Evolutionary conservation across 1,140 invertebrate genomes (phyloP).

Genomic region (Caenorhabditis tropicalis): DNA sequence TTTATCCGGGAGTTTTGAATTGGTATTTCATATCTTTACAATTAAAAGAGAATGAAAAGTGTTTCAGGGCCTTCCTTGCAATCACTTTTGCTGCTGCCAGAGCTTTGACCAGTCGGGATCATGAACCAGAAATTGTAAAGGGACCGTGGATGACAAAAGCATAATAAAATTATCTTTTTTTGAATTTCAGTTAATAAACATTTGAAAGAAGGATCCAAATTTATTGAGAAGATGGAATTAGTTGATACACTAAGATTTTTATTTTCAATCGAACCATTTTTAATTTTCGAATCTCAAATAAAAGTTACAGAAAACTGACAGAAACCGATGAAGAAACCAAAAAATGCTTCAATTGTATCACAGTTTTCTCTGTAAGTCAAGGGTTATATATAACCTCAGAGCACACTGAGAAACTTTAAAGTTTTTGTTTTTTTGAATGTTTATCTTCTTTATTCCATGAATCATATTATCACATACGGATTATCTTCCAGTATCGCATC

Average conservation of each 20-base stretch:
- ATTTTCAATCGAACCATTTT: neutral
- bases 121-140: constrained; percentile 20
- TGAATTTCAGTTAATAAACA: neutral
- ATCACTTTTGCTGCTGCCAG: neutral
- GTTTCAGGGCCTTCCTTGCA: constrained; percentile 1
- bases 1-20: constrained; percentile 51
- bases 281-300: neutral
- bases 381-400: too few relatives aligned
- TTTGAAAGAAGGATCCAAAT: neutral
- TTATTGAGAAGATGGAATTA: neutral
- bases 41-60: neutral
- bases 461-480: neutral
- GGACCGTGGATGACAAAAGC: constrained; percentile 34
- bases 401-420: too few relatives aligned
- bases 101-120: neutral
- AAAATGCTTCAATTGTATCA: neutral
- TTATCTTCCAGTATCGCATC: neutral
- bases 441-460: neutral
- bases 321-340: constrained; percentile 1
- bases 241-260: neutral
- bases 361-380: constrained; percentile 17
- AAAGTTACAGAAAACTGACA: neutral
- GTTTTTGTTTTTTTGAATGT: too few relatives aligned
- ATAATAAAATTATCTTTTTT: neutral
- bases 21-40: neutral